Percentiles rank a stretch among this genome's conserved stretches.
Evolutionary conservation across 2,113 vertebrate genomes (phyloP).

Genomic region (Megaceryle maxima): DNA sequence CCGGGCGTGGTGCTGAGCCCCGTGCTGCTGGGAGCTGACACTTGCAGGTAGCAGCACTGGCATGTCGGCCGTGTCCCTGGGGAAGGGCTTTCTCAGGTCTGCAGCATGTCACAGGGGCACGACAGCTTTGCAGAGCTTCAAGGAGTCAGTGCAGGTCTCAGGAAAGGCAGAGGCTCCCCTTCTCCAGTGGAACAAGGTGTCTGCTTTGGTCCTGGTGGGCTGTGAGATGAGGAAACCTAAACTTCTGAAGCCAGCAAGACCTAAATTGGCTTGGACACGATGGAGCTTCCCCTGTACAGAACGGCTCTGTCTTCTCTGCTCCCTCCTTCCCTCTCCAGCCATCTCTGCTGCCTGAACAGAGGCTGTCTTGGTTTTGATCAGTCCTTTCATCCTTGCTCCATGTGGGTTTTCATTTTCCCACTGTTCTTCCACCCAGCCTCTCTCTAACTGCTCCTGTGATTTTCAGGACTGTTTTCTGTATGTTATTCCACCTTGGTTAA

Average conservation of each 20-base stretch:
- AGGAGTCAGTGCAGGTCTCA: accelerated
- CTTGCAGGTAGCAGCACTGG: accelerated
- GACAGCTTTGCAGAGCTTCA: neutral
- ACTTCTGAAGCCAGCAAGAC: neutral
- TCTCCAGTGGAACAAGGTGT: neutral
- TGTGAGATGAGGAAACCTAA: neutral
- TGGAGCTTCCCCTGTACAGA: neutral
- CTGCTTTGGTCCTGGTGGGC: neutral
- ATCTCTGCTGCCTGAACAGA: neutral
- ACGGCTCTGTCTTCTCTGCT: neutral
- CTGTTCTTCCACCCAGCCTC: neutral
- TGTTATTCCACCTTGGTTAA: neutral
- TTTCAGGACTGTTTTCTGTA: neutral
- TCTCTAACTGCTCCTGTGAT: neutral
- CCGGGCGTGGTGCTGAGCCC: neutral
- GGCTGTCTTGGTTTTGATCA: accelerated
- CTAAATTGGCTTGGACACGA: neutral
- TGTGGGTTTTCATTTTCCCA: neutral
- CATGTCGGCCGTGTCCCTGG: neutral
- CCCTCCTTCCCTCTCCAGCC: neutral
- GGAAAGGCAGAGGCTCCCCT: neutral
- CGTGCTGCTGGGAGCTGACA: neutral
- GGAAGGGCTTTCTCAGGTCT: neutral
- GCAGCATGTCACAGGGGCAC: neutral
- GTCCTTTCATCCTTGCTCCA: neutral